Conservation (phyloP, 2,888 invertebrate genomes). For the Cotesia congregata region DNA sequence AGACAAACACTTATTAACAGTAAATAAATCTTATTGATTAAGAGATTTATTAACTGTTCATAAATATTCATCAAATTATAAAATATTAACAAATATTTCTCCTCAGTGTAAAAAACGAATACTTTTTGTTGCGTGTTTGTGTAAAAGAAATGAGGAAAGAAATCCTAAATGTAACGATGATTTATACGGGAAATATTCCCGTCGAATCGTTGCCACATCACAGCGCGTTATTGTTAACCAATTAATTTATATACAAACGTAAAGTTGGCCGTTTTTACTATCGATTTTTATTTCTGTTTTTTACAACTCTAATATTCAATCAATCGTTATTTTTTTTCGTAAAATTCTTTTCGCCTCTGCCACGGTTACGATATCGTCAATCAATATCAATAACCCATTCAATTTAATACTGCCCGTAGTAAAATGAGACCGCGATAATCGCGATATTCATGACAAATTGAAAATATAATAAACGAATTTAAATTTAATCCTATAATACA, state of each 20-base stretch:
- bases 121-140: neutral
- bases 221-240: neutral
- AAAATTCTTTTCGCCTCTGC: conserved; percentile 7
- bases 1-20: no score
- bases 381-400: conserved; percentile 4
- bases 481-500: neutral
- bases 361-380: conserved; percentile 22
- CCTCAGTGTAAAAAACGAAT: neutral
- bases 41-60: no score
- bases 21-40: no score
- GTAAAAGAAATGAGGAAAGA: neutral
- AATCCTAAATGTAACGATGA: neutral
- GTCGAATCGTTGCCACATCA: neutral
- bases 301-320: neutral
- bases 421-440: conserved; percentile 7
- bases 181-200: neutral
- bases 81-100: no score
- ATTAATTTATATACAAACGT: neutral
- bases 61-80: no score
- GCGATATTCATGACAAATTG: conserved; percentile 13
- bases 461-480: conserved; percentile 12
- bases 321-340: neutral
- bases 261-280: neutral
- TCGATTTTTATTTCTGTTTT: neutral
- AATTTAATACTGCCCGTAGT: conserved; percentile 10